Percentiles rank a stretch among this genome's conserved stretches.
phyloP scores from a whole-genome alignment of 2,888 invertebrate species.

The Trilocha varians region DNA sequence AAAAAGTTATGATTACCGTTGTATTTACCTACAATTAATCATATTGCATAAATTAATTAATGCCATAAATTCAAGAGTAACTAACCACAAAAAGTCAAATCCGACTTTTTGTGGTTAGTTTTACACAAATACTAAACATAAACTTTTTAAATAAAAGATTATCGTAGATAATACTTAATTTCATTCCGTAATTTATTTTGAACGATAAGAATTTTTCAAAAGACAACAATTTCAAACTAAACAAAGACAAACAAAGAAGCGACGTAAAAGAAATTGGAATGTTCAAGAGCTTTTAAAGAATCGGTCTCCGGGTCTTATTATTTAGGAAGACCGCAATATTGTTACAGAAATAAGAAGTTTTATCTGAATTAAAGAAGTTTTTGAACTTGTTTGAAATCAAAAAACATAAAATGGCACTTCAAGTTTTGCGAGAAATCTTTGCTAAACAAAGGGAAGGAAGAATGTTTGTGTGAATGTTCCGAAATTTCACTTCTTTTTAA shows the following conservation, averaged over 20 bases:
- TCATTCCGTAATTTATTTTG: neutral
- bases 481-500: neutral
- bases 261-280: neutral
- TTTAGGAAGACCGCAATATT: neutral
- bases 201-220: neutral
- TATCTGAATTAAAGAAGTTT: neutral
- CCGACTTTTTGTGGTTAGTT: no score
- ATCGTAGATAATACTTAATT: neutral
- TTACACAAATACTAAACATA: no score
- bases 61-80: no score
- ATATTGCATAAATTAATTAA: no score
- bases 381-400: neutral
- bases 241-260: neutral
- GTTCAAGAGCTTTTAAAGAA: neutral
- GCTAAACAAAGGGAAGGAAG: neutral
- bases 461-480: neutral
- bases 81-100: no score
- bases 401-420: slow-evolving; percentile 12
- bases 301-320: neutral
- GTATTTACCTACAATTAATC: no score
- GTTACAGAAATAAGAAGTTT: neutral
- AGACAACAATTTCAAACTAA: neutral
- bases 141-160: no score
- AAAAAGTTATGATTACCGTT: no score
- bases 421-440: slow-evolving; percentile 1